Evolutionary conservation across 2,797 vertebrate genomes (phyloP), one percentile per base, ranked within the genome.

Genomic region (Hipposideros larvatus): DNA sequence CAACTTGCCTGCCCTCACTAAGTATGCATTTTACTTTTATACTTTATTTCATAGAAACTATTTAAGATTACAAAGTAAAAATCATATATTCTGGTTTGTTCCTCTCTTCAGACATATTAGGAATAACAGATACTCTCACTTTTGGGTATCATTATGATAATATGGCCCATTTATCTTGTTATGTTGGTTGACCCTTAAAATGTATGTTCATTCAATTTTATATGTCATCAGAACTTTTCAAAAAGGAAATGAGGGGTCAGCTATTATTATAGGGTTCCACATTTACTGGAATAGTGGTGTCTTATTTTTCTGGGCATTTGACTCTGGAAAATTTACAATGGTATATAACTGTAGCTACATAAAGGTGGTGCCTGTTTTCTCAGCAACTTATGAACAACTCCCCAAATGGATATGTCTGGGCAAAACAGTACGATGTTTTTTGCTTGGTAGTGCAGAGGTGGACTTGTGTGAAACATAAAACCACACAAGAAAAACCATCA

Each of bases 231-330:
- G 28, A 94, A 78, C 34, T 84, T 97, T 95, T 28, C 22, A 70
- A 46, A 95, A 95, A 94, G 77, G 57, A 96, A 91, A 79, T 77
- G 48, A 92, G 24, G 41, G 53, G 14, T 93, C 43, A 85, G 75
- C 11, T 68, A 93, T 96, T 78, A 94, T 75, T 93, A 15, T 86
- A 51, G 68, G 55, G 11, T 48, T 94, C 22, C 55, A 66, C 37
- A 55, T 82, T 90, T 94, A 74, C 21, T 95, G 65, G 96, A 8
- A 68, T 90, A 26, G 21, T 70, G 37, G 59, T 65, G 24, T 65
- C 37, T 80, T 96, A 26, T 85, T 95, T 95, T 96, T 93, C 34
- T 75, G 59, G 74, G 18, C 43, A 86, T 87, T 90, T 95, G 74
- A 68, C 9, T 94, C 59, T 80, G 75, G 63, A 43, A 84, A 68